Evolutionary conservation across 23 tunicate species (phyloP), one percentile per base, ranked within the genome.

Genomic region (Ciona savignyi): DNA sequence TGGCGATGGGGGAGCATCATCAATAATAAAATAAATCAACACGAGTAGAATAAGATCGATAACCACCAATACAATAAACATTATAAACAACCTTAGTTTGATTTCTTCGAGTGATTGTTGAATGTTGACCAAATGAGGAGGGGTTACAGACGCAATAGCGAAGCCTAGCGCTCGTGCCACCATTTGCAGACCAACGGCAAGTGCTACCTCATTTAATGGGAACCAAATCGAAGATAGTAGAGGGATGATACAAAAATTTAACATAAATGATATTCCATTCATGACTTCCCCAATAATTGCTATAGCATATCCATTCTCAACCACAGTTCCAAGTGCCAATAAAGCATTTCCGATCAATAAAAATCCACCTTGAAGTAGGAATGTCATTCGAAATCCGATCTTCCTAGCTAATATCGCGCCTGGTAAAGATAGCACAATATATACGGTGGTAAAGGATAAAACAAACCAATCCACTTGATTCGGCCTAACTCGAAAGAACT

Each of bases 191-290:
- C n/a, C n/a, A n/a, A n/a, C n/a, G n/a, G n/a, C n/a, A 20, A 34
- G 3, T 1, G 77, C 23, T 3, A 73, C 70, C 25, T 73, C 77
- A 29, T 51, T 30, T 3, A 29, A 25, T 24, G 77, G 56, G 19
- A 73, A 73, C 77, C 77, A 73, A 3, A 73, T 42, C 4, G 77
- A 66, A 1, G 77, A 33, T n/a, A 66, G 51, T 24, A 66, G 25
- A 1, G 77, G 15, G 25, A 25, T 23, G 15, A 73, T 33, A 23
- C 66, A 51, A 66, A 33, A 73, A 1, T 66, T 51, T 2, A 73
- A 19, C 24, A 73, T 21, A 23, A 51, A 51, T 23, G 25, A 51
- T 1, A 49, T 27, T 25, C 77, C 77, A 2, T 29, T 42, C 15
- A 73, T 51, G 28, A 66, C 77, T 28, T 73, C 66, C 4, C 77